Evolutionary conservation across 2,797 vertebrate species (phyloP).

Genomic region (Somateria mollissima): DNA sequence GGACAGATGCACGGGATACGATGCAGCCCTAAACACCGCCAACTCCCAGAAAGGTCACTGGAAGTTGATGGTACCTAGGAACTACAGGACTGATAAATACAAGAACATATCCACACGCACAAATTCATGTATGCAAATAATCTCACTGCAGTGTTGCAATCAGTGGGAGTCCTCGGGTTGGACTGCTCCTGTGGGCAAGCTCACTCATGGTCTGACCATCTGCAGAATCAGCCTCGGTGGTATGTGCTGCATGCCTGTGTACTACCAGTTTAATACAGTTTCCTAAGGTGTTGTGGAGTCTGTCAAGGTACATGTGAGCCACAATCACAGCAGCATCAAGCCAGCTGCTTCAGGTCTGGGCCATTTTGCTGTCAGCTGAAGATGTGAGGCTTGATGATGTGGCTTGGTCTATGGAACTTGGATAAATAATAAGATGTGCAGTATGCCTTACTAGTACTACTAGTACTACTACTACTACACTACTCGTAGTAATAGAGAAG

Average conservation of each 20-base stretch:
- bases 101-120: fast-evolving
- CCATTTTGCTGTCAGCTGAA: neutral
- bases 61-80: neutral
- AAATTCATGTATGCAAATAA: neutral
- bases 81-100: fast-evolving
- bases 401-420: neutral
- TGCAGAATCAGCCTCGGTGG: neutral
- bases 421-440: neutral
- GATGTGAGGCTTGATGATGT: neutral
- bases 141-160: neutral
- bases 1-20: fast-evolving
- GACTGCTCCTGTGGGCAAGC: neutral
- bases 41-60: neutral
- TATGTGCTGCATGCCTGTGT: neutral
- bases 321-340: neutral
- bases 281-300: neutral
- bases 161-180: neutral
- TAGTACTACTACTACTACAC: neutral
- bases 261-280: neutral
- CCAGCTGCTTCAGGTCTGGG: neutral
- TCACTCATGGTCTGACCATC: neutral
- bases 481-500: neutral
- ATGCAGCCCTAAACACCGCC: neutral
- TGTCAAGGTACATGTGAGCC: neutral
- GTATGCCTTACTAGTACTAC: neutral